phyloP scores from a whole-genome alignment of 2,797 vertebrate genomes.

The Chloroceryle amazona region DNA sequence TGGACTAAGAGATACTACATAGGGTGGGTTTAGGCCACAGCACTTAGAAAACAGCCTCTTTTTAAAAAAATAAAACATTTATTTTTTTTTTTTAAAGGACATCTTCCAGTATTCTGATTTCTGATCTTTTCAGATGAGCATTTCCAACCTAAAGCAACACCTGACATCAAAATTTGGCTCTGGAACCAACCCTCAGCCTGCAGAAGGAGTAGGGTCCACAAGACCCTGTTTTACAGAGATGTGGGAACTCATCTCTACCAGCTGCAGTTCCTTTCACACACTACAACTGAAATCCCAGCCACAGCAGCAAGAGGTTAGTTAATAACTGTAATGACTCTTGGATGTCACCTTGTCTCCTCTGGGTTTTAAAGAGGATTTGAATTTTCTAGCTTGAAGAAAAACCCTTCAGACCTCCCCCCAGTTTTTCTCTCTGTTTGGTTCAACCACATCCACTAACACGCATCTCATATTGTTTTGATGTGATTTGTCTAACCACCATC shows the following conservation, averaged over 20 bases:
- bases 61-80: not conserved
- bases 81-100: not conserved
- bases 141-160: not conserved
- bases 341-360: not conserved
- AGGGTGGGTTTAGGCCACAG: not conserved
- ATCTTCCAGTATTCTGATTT: not conserved
- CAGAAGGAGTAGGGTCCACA: not conserved
- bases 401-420: not conserved
- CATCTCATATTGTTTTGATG: not conserved
- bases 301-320: not conserved
- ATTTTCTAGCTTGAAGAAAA: not conserved
- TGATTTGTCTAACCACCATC: not conserved
- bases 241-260: not conserved
- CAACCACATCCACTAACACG: accelerated
- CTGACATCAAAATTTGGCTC: not conserved
- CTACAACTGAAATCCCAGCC: not conserved
- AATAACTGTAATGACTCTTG: not conserved
- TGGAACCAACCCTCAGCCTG: not conserved
- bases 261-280: not conserved
- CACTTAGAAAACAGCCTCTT: too few species aligned
- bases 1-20: not conserved
- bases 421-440: not conserved
- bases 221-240: not conserved
- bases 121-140: not conserved
- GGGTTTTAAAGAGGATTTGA: not conserved